Base-by-base conservation (phyloP, 2,888 invertebrate genomes). In the Geotrupes spiniger region DNA sequence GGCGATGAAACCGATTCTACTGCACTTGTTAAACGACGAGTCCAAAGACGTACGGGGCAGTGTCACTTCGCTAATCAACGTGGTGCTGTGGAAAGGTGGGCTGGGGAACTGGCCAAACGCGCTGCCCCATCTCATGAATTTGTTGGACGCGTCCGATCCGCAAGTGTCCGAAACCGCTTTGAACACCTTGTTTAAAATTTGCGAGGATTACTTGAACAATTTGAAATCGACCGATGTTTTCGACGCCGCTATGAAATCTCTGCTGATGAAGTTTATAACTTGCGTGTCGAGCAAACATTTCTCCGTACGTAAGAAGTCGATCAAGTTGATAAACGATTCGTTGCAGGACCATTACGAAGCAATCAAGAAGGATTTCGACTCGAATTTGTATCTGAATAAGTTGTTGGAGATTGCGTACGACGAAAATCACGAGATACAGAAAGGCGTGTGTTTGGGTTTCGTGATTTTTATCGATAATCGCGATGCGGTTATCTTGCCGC, bases 101-200 rank as follows among this genome's bases (percentile, higher is more conserved):
- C 73, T 93, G 46, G 84, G 85, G 57, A 81, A 87, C 63, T 99
- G 98, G 99, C 93, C 93, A 0, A 93, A 95, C 70, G 78, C 99
- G 36, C 77, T 99, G 49, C 95, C 95, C 43, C 85, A 89, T 15
- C 78, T 99, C 29, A 91, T 93, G 69, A 87, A 88, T 65, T 87
- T 93, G 84, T 81, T 99, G 25, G 95, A 96, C 66, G 70, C 75
- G 74, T 92, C 92, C 8, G 92, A 97, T 72, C 92, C 92, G 68
- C 90, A 89, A 78, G 85, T 93, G 62, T 92, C 94, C 71, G 97
- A 98, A 83, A 96, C 97, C 63, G 92, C 98, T 31, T 92, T 99
- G 75, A 95, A 95, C 60, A 96, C 98, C 8, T 73, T 99, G 56
- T 96, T 98, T 73, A 98, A 98, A 74, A 95, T 99, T 43, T 99